Percentiles rank a stretch among this genome's conserved stretches.
These are phyloP conservation scores for Onychomys torridus DNA, from an alignment of 2,797 vertebrate species.

Conservation along the genomic window DNA sequence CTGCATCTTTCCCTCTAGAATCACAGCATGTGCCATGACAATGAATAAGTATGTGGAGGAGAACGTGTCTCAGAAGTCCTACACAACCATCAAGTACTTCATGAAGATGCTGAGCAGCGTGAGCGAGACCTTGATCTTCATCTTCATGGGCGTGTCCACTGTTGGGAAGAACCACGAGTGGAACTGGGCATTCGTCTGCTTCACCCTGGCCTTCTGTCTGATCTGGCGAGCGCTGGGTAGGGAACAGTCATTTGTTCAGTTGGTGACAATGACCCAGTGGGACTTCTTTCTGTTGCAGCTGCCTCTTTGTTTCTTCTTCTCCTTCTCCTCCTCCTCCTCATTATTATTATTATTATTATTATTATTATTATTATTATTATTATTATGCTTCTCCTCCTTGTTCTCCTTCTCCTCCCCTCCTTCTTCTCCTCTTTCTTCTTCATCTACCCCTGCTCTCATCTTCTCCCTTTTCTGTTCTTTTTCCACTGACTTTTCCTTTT, in stretches of 20 bases:
- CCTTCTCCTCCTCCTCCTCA: no score
- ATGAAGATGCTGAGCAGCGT: constrained; percentile 98
- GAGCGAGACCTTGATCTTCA: constrained; percentile 98
- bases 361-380: no score
- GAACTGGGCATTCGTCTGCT: constrained; percentile 98
- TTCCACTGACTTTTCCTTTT: not conserved
- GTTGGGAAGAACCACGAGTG: constrained; percentile 97
- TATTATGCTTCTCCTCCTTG: no score
- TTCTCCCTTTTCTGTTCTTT: not conserved
- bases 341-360: no score
- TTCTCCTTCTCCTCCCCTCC: accelerated
- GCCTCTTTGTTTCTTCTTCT: no score
- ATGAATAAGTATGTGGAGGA: constrained; percentile 99
- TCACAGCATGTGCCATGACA: constrained; percentile 96
- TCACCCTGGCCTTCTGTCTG: constrained; percentile 96
- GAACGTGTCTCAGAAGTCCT: constrained; percentile 98
- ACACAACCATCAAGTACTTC: constrained; percentile 96
- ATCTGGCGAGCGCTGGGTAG: constrained; percentile 96
- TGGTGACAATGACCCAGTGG: not conserved
- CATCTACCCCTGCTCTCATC: not conserved
- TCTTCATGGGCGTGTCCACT: constrained; percentile 98
- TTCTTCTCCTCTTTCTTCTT: accelerated
- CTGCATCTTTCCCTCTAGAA: constrained; percentile 86
- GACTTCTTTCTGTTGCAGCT: not conserved
- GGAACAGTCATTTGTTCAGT: not conserved